Percentiles rank a stretch among this genome's conserved stretches.
These are phyloP conservation scores for Thamnaconus septentrionalis DNA, from an alignment of 2,113 vertebrate species.

Conservation along the genomic window DNA sequence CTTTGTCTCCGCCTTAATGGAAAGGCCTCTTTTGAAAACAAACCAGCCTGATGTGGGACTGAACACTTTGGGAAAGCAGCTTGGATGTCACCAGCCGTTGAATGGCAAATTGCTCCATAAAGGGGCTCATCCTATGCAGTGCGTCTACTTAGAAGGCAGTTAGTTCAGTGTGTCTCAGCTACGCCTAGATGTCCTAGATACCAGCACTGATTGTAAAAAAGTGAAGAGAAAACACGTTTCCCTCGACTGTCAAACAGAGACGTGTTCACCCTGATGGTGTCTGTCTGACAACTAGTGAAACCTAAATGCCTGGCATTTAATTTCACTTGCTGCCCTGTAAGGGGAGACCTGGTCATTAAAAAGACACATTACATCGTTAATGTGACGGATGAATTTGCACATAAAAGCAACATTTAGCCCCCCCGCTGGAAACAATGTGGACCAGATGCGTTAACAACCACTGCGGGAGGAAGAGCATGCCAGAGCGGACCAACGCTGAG, in stretches of 20 bases:
- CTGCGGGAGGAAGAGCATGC: no score
- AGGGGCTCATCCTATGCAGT: constrained; percentile 37
- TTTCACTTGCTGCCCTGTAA: no score
- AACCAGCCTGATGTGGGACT: constrained; percentile 48
- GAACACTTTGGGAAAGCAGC: constrained; percentile 34
- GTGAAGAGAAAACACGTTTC: not conserved
- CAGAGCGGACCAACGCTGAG: no score
- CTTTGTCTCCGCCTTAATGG: constrained; percentile 31
- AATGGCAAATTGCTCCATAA: constrained; percentile 26
- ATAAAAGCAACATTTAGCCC: no score
- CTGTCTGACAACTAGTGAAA: no score
- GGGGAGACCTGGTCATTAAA: no score
- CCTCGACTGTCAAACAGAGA: not conserved
- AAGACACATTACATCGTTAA: no score
- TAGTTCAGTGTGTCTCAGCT: constrained; percentile 28
- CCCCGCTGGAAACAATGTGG: no score
- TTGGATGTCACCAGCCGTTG: constrained; percentile 33
- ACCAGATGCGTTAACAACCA: no score
- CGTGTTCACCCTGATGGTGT: not conserved
- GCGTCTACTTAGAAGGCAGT: constrained; percentile 23
- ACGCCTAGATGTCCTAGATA: not conserved
- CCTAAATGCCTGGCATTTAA: no score
- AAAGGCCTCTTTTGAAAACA: constrained; percentile 59
- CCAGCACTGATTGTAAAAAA: no score
- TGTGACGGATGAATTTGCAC: no score